These are phyloP conservation scores for Epinephelus moara DNA, from an alignment of 2,113 vertebrate species.

Conservation along the genomic window DNA sequence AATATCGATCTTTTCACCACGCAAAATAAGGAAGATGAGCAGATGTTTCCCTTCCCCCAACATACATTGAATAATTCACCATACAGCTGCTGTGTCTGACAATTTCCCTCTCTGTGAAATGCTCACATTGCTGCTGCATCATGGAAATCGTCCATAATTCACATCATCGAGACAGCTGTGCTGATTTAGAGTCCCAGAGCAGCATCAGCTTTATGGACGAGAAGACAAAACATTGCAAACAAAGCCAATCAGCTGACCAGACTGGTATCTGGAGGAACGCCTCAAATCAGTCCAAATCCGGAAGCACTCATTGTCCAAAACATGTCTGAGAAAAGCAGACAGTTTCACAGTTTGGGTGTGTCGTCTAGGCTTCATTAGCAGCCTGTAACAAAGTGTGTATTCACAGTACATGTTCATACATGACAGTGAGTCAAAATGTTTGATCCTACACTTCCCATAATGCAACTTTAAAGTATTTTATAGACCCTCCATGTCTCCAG, in stretches of 20 bases:
- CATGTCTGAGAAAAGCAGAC: conserved; percentile 5
- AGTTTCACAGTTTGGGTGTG: conserved; percentile 20
- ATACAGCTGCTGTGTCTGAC: conserved; percentile 10
- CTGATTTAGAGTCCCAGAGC: neutral
- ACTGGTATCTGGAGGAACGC: conserved; percentile 20
- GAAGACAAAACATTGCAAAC: neutral
- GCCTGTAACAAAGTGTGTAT: neutral
- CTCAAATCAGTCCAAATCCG: neutral
- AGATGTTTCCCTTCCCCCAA: neutral
- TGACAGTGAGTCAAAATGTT: neutral
- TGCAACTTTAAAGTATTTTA: neutral
- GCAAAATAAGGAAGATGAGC: neutral
- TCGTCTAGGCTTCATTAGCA: neutral
- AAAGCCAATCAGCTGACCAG: conserved; percentile 2
- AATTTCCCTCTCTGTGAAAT: neutral
- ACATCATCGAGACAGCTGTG: neutral
- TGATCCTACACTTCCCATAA: neutral
- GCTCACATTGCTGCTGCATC: neutral
- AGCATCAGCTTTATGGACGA: neutral
- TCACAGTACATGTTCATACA: too few species aligned
- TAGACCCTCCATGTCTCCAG: neutral
- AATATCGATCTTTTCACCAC: neutral
- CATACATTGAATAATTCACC: conserved; percentile 2
- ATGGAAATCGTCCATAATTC: neutral
- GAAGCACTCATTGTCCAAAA: conserved; percentile 6